A percentile compares a stretch with the other conserved stretches of the same genome.
Conservation (phyloP, 2,113 vertebrate genomes). For the Anoura caudifer region DNA sequence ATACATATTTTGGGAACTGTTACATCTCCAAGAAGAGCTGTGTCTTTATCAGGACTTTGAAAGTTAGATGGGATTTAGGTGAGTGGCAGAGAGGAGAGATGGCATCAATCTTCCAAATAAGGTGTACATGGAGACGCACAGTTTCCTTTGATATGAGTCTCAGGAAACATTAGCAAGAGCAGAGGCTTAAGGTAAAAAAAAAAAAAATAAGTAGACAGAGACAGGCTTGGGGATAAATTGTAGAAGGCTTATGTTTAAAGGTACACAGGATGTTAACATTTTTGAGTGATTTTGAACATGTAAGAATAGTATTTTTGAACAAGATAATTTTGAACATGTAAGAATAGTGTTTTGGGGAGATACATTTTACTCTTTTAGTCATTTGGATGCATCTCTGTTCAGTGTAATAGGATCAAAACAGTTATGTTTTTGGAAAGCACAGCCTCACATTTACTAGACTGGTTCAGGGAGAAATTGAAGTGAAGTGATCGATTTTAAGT, state of each 20-base stretch:
- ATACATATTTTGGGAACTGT: not conserved
- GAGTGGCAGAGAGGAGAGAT: not conserved
- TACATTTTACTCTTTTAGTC: not conserved
- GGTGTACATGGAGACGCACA: not conserved
- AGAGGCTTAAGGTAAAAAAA: not conserved
- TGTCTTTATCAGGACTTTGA: not conserved
- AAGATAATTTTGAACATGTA: not conserved
- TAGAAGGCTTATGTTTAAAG: not conserved
- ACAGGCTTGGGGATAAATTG: not conserved
- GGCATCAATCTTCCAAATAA: not conserved
- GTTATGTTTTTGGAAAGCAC: not conserved
- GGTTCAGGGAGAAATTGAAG: not conserved
- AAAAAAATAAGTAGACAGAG: not conserved
- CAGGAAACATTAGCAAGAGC: not conserved
- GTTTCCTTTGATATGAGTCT: not conserved
- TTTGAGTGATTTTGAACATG: not conserved
- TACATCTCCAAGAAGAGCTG: not conserved
- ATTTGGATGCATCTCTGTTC: not conserved
- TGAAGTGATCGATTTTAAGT: not conserved
- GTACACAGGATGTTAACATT: not conserved
- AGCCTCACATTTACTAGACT: not conserved
- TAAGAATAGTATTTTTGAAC: not conserved
- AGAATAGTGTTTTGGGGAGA: not conserved
- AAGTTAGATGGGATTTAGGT: not conserved
- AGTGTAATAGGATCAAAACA: not conserved